phyloP scores from a whole-genome alignment of 2,888 invertebrate species.

The Ophion slaviceki region DNA sequence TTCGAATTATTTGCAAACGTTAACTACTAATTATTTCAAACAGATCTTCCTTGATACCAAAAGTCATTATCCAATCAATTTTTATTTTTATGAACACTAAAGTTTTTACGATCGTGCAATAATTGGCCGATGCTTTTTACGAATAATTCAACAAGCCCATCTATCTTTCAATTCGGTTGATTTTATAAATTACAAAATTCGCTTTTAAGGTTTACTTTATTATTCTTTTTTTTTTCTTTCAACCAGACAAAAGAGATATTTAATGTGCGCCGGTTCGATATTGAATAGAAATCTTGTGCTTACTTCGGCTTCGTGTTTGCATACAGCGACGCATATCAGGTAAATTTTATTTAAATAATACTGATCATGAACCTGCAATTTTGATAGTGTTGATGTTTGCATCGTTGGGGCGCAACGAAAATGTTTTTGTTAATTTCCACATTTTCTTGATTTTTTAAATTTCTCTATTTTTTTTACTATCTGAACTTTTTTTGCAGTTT shows the following conservation, averaged over 20 bases:
- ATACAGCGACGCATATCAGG: conserved; percentile 72
- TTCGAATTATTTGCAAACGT: conserved; percentile 1
- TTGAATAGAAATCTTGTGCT: conserved; percentile 70
- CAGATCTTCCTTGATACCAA: not conserved
- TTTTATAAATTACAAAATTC: not conserved
- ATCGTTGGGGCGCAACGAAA: too few species aligned
- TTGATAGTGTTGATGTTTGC: not conserved
- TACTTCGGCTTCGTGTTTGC: conserved; percentile 74
- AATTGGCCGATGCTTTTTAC: too few species aligned
- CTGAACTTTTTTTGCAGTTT: too few species aligned
- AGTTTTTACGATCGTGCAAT: not conserved
- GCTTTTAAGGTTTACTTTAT: not conserved
- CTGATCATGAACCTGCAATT: not conserved
- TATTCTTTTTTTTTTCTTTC: conserved; percentile 31
- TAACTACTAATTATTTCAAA: not conserved
- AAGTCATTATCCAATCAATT: not conserved
- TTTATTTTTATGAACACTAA: not conserved
- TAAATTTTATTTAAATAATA: conserved; percentile 37
- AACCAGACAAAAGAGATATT: conserved; percentile 64
- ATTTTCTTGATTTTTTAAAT: too few species aligned
- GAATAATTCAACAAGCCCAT: too few species aligned
- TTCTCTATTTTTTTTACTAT: too few species aligned
- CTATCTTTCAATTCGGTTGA: not conserved
- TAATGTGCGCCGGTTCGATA: conserved; percentile 74
- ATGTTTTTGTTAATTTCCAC: too few species aligned